Conservation (phyloP, 1,140 invertebrate genomes). For the Halesus radiatus region DNA sequence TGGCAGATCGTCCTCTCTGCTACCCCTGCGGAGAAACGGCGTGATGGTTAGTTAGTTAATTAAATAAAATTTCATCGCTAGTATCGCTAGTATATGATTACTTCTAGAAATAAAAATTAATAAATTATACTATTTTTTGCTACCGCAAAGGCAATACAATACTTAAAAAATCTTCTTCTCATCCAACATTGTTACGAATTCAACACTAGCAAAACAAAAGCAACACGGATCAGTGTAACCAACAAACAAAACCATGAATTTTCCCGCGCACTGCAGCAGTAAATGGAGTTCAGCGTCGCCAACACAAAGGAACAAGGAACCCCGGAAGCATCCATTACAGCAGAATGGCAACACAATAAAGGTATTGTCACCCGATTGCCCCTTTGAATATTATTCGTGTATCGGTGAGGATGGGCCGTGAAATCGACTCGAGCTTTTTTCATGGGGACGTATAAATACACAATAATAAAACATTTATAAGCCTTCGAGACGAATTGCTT, state of each 20-base stretch:
- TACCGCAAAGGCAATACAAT: neutral
- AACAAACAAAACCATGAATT: neutral
- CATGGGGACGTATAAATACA: conserved; percentile 9
- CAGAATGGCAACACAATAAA: conserved; percentile 36
- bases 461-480: conserved; percentile 29
- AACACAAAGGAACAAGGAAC: conserved; percentile 18
- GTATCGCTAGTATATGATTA: no score
- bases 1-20: no score
- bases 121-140: no score
- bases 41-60: no score
- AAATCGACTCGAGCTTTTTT: conserved; percentile 50
- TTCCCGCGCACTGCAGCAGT: conserved; percentile 5
- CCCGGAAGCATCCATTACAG: conserved; percentile 43
- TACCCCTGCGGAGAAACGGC: no score
- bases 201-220: conserved; percentile 3
- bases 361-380: conserved; percentile 40
- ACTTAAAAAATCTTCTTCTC: neutral
- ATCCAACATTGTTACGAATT: neutral
- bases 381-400: conserved; percentile 35
- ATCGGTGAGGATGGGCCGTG: conserved; percentile 50
- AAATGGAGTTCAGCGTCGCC: neutral
- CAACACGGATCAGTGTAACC: neutral
- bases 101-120: no score
- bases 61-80: no score
- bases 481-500: conserved; percentile 55